Percentiles rank a stretch among this genome's conserved stretches.
phyloP scores from a whole-genome alignment of 2,888 invertebrate genomes.

The Tethea ocularis region DNA sequence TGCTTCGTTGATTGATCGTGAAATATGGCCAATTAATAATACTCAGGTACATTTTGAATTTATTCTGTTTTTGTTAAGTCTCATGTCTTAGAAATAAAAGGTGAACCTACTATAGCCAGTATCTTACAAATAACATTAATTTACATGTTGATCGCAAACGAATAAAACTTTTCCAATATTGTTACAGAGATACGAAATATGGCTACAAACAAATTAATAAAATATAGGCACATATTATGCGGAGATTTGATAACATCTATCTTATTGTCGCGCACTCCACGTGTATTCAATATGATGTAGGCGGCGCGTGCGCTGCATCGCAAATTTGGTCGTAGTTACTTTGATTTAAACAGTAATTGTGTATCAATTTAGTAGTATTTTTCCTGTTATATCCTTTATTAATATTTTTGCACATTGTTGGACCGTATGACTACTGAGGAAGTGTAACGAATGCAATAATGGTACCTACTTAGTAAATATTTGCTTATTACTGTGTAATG shows the following conservation, averaged over 20 bases:
- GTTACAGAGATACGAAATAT: no score
- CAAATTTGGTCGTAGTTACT: neutral
- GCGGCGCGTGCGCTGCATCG: neutral
- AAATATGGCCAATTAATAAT: no score
- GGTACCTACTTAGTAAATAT: neutral
- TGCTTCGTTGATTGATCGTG: neutral
- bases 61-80: no score
- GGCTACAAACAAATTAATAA: no score
- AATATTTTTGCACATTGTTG: neutral
- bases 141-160: neutral
- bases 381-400: neutral
- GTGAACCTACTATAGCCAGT: no score
- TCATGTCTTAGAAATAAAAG: no score
- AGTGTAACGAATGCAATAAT: neutral
- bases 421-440: neutral
- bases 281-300: neutral
- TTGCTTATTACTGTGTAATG: neutral
- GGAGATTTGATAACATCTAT: neutral
- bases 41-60: no score
- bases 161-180: no score
- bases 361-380: neutral
- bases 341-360: neutral
- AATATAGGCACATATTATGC: neutral
- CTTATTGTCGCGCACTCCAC: neutral
- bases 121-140: no score